phyloP scores from a whole-genome alignment of 2,797 vertebrate species.

The Neosalanx taihuensis region DNA sequence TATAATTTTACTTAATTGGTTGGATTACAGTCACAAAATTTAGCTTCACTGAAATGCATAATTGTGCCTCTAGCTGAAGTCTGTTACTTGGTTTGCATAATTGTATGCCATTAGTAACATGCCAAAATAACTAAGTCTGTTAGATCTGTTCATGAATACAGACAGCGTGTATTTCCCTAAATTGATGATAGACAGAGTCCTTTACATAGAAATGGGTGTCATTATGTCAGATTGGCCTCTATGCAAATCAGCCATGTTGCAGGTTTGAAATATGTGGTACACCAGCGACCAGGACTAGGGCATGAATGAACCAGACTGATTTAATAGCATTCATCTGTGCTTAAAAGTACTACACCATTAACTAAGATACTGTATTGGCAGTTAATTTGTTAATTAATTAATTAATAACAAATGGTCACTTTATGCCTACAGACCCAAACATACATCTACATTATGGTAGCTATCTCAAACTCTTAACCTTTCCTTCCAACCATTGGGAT shows the following conservation, averaged over 20 bases:
- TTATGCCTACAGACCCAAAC: slow-evolving; percentile 46
- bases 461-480: not conserved
- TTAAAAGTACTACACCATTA: not conserved
- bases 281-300: not conserved
- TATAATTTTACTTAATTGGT: slow-evolving; percentile 28
- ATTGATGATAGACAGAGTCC: slow-evolving; percentile 60
- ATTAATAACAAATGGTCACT: slow-evolving; percentile 18
- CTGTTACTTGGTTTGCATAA: slow-evolving; percentile 48
- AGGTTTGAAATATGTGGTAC: slow-evolving; percentile 61
- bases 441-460: not conserved
- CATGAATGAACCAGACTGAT: not conserved
- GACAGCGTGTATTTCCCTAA: slow-evolving; percentile 73
- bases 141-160: slow-evolving; percentile 41
- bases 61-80: slow-evolving; percentile 33
- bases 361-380: not conserved
- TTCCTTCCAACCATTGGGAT: too few species aligned
- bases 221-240: slow-evolving; percentile 70
- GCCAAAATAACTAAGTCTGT: not conserved
- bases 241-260: slow-evolving; percentile 71
- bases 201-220: slow-evolving; percentile 76
- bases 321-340: not conserved
- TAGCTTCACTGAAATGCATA: slow-evolving; percentile 1
- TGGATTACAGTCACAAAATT: slow-evolving; percentile 30
- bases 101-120: slow-evolving; percentile 48
- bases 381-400: not conserved